Conservation (phyloP, 2,797 vertebrate genomes). For the Xerus rutilus region DNA sequence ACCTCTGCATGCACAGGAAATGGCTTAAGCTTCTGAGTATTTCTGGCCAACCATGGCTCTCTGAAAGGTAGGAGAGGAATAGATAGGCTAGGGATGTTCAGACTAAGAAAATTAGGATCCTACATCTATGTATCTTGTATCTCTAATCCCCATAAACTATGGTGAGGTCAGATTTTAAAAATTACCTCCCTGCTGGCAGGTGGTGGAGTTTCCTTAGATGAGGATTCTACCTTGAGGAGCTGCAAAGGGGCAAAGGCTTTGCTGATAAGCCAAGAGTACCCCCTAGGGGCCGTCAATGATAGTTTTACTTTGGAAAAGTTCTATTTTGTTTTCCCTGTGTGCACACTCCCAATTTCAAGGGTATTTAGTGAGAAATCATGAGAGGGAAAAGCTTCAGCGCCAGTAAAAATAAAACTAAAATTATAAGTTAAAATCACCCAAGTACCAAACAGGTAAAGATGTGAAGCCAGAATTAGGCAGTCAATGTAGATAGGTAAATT, state of each 20-base stretch:
- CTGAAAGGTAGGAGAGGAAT: neutral
- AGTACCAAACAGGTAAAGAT: neutral
- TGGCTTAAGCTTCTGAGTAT: neutral
- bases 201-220: neutral
- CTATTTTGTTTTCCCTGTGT: neutral
- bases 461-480: too few species aligned
- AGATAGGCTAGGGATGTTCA: neutral
- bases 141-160: neutral
- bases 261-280: neutral
- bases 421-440: neutral
- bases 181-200: neutral
- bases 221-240: neutral
- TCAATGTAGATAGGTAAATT: too few species aligned
- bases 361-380: neutral
- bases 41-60: neutral
- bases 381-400: neutral
- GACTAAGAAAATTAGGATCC: neutral
- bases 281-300: neutral
- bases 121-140: neutral
- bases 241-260: neutral
- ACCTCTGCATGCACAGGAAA: neutral
- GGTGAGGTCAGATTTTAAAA: neutral
- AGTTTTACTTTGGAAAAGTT: neutral
- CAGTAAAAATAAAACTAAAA: neutral
- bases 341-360: neutral